Base-by-base conservation (phyloP, 2,797 vertebrate genomes). In the Rhinichthys osculus region DNA sequence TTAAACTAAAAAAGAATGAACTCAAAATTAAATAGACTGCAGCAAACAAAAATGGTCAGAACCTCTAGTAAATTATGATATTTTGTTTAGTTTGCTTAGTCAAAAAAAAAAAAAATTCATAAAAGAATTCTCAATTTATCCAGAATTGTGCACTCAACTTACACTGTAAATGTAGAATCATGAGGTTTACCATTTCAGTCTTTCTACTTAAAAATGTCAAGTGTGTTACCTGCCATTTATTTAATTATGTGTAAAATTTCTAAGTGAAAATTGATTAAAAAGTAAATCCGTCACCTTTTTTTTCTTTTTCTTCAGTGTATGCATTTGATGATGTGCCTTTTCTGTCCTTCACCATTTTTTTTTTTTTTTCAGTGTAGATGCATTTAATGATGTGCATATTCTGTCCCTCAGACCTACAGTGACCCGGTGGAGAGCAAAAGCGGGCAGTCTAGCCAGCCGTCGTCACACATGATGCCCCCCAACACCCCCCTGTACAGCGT, bases 401-500 rank as follows among this genome's bases (percentile, higher is more conserved):
- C 14, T 10, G n/a, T 52, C 86, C 84, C 73, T 16, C 95, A 99
- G 98, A 97, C 96, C 88, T 98, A 99, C 90, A 96, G 95, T 0
- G 98, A 99, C 89, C 97, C 97, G 47, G 94, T 93, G 47, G 98
- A 99, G 93, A 95, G 96, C 88, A 99, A 99, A 96, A 97, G 94
- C 89, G 44, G 95, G 88, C 98, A 96, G 91, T 96, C 92, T 85
- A 97, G 93, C 91, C 96, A 98, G 70, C 93, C 97, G 6, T 95
- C 96, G 91, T 92, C 95, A 78, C 98, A 99, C 94, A 95, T 99
- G 96, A 96, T 99, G 86, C 95, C 97, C 35, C 96, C 96, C 40
- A 99, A 97, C 94, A 96, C 97, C 94, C 96, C 96, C 83, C 95
- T 99, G 95, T 99, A 99, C 90, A 96, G 96, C 0, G 95, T 99